Evolutionary conservation across 2,888 invertebrate genomes (phyloP).

Genomic region (Bembecia ichneumoniformis): DNA sequence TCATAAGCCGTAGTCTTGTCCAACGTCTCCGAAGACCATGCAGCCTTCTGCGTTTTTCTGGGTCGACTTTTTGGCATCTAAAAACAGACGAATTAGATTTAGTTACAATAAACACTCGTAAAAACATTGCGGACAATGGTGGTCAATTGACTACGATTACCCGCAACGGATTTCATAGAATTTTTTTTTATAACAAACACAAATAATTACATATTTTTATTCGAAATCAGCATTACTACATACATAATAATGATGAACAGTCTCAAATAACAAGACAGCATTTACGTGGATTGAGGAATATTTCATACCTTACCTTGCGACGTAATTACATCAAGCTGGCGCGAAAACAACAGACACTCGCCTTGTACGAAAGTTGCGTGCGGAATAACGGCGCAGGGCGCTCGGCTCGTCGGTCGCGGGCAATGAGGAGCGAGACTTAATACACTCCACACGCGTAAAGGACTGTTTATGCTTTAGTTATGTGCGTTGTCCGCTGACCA

Average conservation of each 20-base stretch:
- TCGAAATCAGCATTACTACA: neutral
- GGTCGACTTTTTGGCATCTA: neutral
- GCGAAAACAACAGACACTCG: neutral
- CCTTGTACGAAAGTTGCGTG: too few relatives aligned
- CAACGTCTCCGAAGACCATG: constrained; percentile 1
- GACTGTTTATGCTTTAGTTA: too few relatives aligned
- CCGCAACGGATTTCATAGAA: neutral
- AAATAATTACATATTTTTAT: neutral
- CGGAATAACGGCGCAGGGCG: too few relatives aligned
- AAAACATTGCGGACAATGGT: neutral
- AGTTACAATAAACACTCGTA: neutral
- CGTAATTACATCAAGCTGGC: neutral
- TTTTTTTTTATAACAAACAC: neutral
- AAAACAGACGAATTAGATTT: neutral
- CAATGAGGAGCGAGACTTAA: too few relatives aligned
- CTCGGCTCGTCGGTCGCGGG: too few relatives aligned
- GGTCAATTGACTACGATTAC: neutral
- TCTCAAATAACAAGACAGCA: neutral
- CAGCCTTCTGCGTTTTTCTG: constrained; percentile 1
- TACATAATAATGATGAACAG: neutral
- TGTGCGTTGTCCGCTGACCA: too few relatives aligned
- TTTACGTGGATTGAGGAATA: neutral
- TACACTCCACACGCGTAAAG: too few relatives aligned
- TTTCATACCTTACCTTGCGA: constrained; percentile 1
- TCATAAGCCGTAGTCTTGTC: neutral